These are phyloP conservation scores for Chaetoderma sp. DNA, from an alignment of 2,888 invertebrate species.

Conservation along the genomic window DNA sequence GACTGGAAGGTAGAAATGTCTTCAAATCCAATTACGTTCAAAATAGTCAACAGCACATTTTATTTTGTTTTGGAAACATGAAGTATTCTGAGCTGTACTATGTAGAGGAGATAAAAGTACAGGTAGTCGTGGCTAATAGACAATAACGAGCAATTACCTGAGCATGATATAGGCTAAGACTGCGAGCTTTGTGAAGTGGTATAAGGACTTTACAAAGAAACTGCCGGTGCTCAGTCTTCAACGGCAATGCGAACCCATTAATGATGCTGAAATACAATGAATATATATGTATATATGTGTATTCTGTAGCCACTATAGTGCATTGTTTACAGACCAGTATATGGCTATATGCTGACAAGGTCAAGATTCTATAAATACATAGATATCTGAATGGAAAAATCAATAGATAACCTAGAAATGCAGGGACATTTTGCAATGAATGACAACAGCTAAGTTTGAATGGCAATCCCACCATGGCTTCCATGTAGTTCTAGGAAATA, in stretches of 20 bases:
- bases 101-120: neutral
- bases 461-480: neutral
- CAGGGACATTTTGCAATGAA: neutral
- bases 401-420: neutral
- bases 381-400: neutral
- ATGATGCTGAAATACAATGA: slow-evolving; percentile 81
- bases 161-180: slow-evolving; percentile 95
- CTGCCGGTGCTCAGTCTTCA: slow-evolving; percentile 98
- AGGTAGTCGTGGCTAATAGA: slow-evolving; percentile 4
- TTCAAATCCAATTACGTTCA: too few relatives aligned
- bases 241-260: slow-evolving; percentile 97
- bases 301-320: too few relatives aligned
- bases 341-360: neutral
- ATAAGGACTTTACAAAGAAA: slow-evolving; percentile 94
- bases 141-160: slow-evolving; percentile 50
- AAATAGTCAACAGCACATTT: too few relatives aligned
- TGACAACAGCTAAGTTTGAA: neutral
- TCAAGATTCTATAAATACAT: neutral
- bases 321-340: too few relatives aligned
- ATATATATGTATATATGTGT: neutral
- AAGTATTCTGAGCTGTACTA: too few relatives aligned
- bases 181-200: slow-evolving; percentile 96
- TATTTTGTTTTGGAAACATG: neutral
- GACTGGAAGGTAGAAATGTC: too few relatives aligned
- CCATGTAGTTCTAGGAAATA: neutral